A percentile compares a stretch with the other conserved stretches of the same genome.
Conservation (phyloP, 2,888 invertebrate genomes). For the Drosophila tanythrix region DNA sequence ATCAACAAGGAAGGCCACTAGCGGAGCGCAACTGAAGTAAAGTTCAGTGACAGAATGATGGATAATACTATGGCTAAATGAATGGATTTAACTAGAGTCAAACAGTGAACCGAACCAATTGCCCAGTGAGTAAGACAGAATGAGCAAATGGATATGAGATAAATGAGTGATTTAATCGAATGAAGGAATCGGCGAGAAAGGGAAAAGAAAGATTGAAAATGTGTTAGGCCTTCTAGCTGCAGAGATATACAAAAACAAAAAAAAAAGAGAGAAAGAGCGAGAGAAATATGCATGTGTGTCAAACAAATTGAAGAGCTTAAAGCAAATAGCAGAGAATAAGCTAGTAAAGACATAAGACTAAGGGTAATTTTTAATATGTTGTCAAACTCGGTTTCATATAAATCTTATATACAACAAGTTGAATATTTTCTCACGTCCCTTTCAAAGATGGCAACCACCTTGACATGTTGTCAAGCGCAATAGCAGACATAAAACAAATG, state of each 20-base stretch:
- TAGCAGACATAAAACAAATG: not conserved
- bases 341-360: not conserved
- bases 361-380: not conserved
- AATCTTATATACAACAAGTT: not conserved
- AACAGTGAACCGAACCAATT: conserved; percentile 27
- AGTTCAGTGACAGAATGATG: conserved; percentile 51
- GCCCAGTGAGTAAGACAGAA: conserved; percentile 11
- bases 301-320: not conserved
- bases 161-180: conserved; percentile 26
- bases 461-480: too few relatives aligned
- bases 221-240: conserved; percentile 15
- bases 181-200: not conserved
- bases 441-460: not conserved
- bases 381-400: not conserved
- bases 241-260: not conserved
- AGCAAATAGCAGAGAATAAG: not conserved
- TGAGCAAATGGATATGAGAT: conserved; percentile 14
- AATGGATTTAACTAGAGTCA: conserved; percentile 37
- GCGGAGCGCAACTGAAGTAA: conserved; percentile 18
- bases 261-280: not conserved
- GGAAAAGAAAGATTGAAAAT: conserved; percentile 15
- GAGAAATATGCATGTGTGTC: not conserved
- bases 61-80: conserved; percentile 40
- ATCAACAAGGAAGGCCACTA: conserved; percentile 9
- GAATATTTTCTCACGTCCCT: not conserved